Evolutionary conservation across 92 coral and sea anemone genomes (phyloP).

Genomic region (Epizoanthus fatuus): DNA sequence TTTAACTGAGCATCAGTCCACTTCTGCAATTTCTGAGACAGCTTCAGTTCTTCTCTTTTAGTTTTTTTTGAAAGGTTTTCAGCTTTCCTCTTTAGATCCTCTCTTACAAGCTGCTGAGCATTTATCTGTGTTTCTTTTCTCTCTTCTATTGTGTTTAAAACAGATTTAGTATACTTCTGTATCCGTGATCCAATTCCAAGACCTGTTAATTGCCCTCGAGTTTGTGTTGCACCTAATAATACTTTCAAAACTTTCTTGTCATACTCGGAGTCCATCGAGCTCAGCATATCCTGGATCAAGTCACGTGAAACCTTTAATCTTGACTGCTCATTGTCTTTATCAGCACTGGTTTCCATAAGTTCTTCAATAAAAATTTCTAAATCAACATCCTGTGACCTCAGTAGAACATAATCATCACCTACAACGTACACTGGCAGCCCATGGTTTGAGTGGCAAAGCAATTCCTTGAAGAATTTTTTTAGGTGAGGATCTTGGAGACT

Average conservation of each 20-base stretch:
- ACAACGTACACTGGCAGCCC: slow-evolving; percentile 44
- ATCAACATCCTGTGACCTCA: slow-evolving; percentile 42
- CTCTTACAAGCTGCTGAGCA: too few relatives aligned
- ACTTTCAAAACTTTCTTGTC: slow-evolving; percentile 43
- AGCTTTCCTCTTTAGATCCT: too few relatives aligned
- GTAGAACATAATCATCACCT: slow-evolving; percentile 30
- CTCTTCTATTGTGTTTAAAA: too few relatives aligned
- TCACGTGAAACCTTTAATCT: too few relatives aligned
- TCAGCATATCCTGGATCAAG: not conserved
- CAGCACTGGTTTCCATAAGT: not conserved
- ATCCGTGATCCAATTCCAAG: too few relatives aligned
- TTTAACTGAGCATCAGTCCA: too few relatives aligned
- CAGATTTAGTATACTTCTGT: too few relatives aligned
- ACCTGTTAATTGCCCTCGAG: not conserved
- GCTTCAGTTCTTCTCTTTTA: too few relatives aligned
- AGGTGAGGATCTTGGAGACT: slow-evolving; percentile 16
- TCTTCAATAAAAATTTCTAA: slow-evolving; percentile 39
- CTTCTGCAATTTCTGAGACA: too few relatives aligned
- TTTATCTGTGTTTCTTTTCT: too few relatives aligned
- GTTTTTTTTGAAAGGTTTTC: too few relatives aligned
- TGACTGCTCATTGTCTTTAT: too few relatives aligned
- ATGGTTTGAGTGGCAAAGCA: slow-evolving; percentile 49
- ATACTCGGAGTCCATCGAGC: slow-evolving; percentile 32
- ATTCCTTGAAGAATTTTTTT: slow-evolving; percentile 23
- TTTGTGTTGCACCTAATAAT: slow-evolving; percentile 28